Evolutionary conservation across 2,888 invertebrate genomes (phyloP), one percentile per base, ranked within the genome.

Genomic region (Anthophora plumipes): DNA sequence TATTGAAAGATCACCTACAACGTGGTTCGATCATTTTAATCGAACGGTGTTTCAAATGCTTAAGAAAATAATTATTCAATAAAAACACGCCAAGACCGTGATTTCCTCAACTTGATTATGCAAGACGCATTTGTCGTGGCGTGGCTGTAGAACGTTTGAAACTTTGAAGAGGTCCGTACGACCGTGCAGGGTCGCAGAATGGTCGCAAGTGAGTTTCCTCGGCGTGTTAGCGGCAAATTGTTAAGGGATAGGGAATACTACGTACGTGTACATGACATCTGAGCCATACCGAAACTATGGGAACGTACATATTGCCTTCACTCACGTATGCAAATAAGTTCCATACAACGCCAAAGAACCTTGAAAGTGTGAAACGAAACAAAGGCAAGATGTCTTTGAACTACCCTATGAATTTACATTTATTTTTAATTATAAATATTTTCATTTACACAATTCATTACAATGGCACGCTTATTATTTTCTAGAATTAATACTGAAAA

Each of bases 191-290:
- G 61, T 80, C 73, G 77, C 67, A 70, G 88, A 81, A 84, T 73
- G 84, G 84, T 82, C 83, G 78, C 87, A 81, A 82, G 80, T 73
- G 83, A 78, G 81, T 83, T 85, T 88, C 83, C 88, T 87, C 88
- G 85, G 86, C 89, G 85, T 90, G 91, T 90, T 90, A 90, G 88
- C 86, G 83, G 90, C 89, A 92, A 92, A 92, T 92, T 92, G 92
- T 92, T 92, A 89, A 92, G 92, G 92, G 92, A 92, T 92, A 90
- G 90, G 91, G 91, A 91, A 92, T 91, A 86, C 88, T 76, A 73
- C 85, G 82, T 86, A 85, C 80, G 85, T 76, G 84, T 87, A 91
- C 91, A 90, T 76, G 87, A 88, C 89, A 88, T 88, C 80, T 77
- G 79, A 75, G 84, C 80, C 74, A 70, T 61, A 77, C 72, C 50